phyloP scores from a whole-genome alignment of 1,140 invertebrate genomes.

The Yoshiicerus persimilis region DNA sequence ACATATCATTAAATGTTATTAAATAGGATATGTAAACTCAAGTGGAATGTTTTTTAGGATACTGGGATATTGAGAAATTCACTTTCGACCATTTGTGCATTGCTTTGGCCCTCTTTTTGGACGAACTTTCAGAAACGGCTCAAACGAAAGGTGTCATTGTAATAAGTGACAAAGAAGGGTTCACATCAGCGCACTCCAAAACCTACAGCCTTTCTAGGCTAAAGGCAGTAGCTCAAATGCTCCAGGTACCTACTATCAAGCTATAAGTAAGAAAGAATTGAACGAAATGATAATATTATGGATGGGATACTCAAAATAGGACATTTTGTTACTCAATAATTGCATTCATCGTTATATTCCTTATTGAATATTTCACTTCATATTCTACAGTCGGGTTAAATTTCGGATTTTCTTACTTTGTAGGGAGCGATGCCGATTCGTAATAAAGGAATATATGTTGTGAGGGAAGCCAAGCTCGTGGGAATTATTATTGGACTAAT shows the following conservation, averaged over 20 bases:
- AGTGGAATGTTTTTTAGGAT: not conserved
- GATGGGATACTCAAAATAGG: too few species aligned
- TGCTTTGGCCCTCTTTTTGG: not conserved
- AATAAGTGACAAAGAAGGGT: not conserved
- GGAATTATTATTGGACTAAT: not conserved
- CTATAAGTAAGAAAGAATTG: too few species aligned
- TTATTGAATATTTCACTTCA: not conserved
- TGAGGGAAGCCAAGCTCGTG: not conserved
- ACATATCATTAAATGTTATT: too few species aligned
- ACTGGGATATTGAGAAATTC: not conserved
- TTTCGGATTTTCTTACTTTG: too few species aligned
- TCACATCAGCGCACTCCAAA: not conserved
- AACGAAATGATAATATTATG: too few species aligned
- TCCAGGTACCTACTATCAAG: not conserved
- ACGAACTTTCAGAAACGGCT: not conserved
- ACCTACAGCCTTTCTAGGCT: not conserved
- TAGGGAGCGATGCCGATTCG: not conserved
- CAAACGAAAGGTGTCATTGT: not conserved
- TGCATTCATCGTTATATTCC: too few species aligned
- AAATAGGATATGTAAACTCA: too few species aligned
- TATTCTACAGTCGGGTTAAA: too few species aligned
- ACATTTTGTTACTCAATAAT: too few species aligned
- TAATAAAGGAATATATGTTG: not conserved
- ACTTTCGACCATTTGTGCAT: not conserved
- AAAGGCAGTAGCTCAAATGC: not conserved